Percentiles rank a stretch among this genome's conserved stretches.
These are phyloP conservation scores for Sylvietta virens DNA, from an alignment of 2,113 vertebrate species.

Conservation along the genomic window DNA sequence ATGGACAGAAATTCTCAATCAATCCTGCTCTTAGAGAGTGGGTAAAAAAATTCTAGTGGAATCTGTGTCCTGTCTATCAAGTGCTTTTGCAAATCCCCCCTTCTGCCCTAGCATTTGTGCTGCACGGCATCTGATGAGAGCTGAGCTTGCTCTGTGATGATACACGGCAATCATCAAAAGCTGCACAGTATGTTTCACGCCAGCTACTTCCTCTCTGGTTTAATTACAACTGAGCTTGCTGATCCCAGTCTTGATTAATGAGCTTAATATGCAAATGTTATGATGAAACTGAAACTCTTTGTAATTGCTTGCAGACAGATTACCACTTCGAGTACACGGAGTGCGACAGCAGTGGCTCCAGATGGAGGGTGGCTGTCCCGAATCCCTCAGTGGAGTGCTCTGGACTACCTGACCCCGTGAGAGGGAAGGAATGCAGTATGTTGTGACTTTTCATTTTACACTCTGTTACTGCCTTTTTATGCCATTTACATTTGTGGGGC, in stretches of 20 bases:
- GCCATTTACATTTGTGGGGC: neutral
- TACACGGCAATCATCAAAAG: neutral
- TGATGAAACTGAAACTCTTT: conserved; percentile 61
- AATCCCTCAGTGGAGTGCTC: conserved; percentile 78
- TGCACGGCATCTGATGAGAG: neutral
- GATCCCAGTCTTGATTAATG: conserved; percentile 47
- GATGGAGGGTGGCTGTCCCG: conserved; percentile 96
- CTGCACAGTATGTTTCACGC: neutral
- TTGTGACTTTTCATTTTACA: conserved; percentile 36
- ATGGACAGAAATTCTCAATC: neutral
- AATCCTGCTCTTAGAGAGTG: neutral
- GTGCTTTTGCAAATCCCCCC: neutral
- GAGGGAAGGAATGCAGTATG: conserved; percentile 96
- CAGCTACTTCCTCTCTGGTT: conserved; percentile 30
- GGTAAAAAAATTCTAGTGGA: neutral
- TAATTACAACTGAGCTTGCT: conserved; percentile 42
- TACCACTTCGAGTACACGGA: conserved; percentile 98
- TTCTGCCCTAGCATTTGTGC: neutral
- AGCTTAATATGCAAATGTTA: conserved; percentile 43
- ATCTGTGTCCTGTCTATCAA: neutral
- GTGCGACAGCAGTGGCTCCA: conserved; percentile 91
- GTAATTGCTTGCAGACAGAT: conserved; percentile 82
- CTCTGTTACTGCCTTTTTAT: neutral
- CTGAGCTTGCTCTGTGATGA: neutral
- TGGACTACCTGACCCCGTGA: conserved; percentile 90